Base-by-base conservation (phyloP, 2,888 invertebrate genomes). In the Perizoma flavofasciatum region DNA sequence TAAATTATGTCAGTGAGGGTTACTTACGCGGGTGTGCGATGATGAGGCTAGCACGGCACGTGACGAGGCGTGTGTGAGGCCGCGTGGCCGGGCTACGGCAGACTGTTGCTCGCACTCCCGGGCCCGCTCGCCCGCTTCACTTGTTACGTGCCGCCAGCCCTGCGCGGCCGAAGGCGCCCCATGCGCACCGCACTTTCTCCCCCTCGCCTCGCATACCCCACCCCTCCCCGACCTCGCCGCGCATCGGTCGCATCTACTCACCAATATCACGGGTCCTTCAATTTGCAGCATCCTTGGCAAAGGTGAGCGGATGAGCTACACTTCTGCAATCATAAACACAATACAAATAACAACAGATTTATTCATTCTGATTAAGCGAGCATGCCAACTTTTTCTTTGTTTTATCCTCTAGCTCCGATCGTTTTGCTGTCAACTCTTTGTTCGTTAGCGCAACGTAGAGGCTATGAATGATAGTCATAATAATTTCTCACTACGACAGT, bases 1-100 rank as follows among this genome's bases (percentile, higher is more conserved):
- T 75, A 77, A 81, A 78, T 80, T 82, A 78, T 78, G 75, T 75
- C 72, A 73, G 77, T 72, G 74, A 83, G 81, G 80, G 79, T 76
- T 87, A 89, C 89, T 89, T 86, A 89, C 88, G 88, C 83, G 83
- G 75, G 69, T 75, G 73, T 78, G 74, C 77, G 79, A 68, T 79
- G 77, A 74, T 74, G 72, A 71, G 66, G 71, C 69, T 73, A 70
- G 73, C 78, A 71, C 81, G 79, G 80, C 78, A 82, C 83, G 83
- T 78, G 78, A 79, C 75, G 79, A 76, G 76, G 75, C 75, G 80
- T 79, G 79, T 82, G 87, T 88, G 84, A 76, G 77, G 80, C 87
- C 91, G 89, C 89, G 89, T 87, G 88, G 88, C 90, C 89, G 91
- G 85, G 90, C 90, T 85, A 84, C 89, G 90, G 91, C 91, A 92